Evolutionary conservation across 2,888 invertebrate genomes (phyloP).

Genomic region (Noctua fimbriata): DNA sequence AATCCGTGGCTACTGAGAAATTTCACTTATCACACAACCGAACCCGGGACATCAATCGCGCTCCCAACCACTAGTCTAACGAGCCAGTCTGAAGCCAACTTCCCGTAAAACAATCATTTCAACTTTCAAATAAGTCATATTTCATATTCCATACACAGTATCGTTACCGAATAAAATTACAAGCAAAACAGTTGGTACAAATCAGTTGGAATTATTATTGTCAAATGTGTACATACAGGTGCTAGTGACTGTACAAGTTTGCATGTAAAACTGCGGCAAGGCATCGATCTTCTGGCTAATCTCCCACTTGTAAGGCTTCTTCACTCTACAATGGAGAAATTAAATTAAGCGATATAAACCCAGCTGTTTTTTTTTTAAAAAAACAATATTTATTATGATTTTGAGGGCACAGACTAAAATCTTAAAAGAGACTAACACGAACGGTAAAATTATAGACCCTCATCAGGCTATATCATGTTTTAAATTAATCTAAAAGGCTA

Average conservation of each 20-base stretch:
- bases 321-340: slow-evolving; percentile 56
- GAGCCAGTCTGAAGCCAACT: no score
- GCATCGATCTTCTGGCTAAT: slow-evolving; percentile 67
- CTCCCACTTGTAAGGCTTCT: slow-evolving; percentile 67
- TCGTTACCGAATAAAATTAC: neutral
- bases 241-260: slow-evolving; percentile 32
- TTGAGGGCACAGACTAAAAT: neutral
- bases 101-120: neutral
- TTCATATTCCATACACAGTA: neutral
- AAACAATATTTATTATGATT: neutral
- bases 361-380: neutral
- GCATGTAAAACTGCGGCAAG: slow-evolving; percentile 56
- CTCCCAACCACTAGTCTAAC: no score
- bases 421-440: neutral
- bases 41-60: neutral
- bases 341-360: slow-evolving; percentile 47
- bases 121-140: neutral
- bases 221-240: neutral
- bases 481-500: neutral
- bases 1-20: neutral
- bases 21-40: neutral
- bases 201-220: neutral
- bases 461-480: neutral
- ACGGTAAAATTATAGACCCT: neutral
- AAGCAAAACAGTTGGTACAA: neutral